Evolutionary conservation across 2,113 vertebrate genomes (phyloP), one percentile per base, ranked within the genome.

Genomic region (Chloropsis hardwickii): DNA sequence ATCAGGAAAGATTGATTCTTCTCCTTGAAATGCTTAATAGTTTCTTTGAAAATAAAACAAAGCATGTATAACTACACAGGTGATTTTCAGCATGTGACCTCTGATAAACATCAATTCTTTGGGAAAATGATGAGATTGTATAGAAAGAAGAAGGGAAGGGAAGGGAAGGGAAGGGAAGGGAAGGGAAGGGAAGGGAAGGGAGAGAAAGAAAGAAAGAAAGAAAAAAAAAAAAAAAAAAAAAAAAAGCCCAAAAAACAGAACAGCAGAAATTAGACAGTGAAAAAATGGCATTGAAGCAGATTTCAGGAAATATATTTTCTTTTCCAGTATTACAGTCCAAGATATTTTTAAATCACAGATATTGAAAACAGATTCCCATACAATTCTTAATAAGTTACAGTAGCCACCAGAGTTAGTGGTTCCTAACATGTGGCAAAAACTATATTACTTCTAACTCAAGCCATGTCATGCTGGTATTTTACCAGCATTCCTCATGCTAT

Each of bases 321-420:
- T 91, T 88, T 86, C 86, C 92, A 95, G 39, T 74, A 53, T 67
- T 78, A 61, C 64, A 78, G 83, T 92, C 91, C 89, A 95, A 93
- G 95, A 81, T 97, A 94, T 96, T 97, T 97, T 97, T 92, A 96
- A 89, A 91, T 51, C 88, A 70, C 33, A 93, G 48, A 71, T 96
- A 96, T 93, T 95, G 58, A 87, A 96, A 96, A 88, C 94, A 96
- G 94, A 92, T 88, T 92, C 82, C 81, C 81, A 90, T 92, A 95
- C 78, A 95, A 91, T 90, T 92, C 67, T 90, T 95, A 95, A 95
- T 95, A 84, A 93, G 88, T 94, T 88, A 86, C 92, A 96, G 93
- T 95, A 96, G 92, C 86, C 82, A 92, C 40, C 7, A 4, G 48
- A 42, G 72, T 97, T 92, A 88, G 90, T 88, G 82, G 90, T 88